Evolutionary conservation across 2,113 vertebrate species (phyloP), one percentile per base, ranked within the genome.

Genomic region (Gavialis gangeticus): DNA sequence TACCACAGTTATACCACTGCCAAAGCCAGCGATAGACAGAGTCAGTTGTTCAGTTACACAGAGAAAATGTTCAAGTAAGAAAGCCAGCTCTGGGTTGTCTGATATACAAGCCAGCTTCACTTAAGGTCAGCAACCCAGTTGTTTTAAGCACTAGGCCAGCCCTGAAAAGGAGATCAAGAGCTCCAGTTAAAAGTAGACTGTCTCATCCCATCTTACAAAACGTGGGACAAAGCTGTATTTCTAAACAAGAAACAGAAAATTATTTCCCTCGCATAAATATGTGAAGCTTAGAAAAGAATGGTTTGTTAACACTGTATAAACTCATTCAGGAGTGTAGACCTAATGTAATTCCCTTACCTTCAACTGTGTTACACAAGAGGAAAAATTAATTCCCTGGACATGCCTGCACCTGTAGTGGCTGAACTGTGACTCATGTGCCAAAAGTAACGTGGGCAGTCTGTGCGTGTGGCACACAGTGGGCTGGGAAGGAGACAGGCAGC

Each of bases 31-130:
- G 7, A 34, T 19, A 56, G 63, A 14, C 22, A 58, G 27, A 58
- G 54, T n/a, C 79, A 87, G 2, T 56, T 30, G 27, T 30, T 6
- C 27, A 69, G 62, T 57, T 24, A 84, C 56, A 93, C 5, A 92
- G 63, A 76, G 78, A 82, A 95, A 93, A 95, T 27, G 11, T 67
- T 82, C 64, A 75, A 89, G 57, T 4, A 24, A 95, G 85, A 95
- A 95, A 96, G 95, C 94, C 64, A 46, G 75, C 46, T 91, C 88
- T 37, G 1, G 88, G 92, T 89, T 91, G 82, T 92, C 63, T 82
- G 57, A 67, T 67, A 67, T 2, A 37, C 5, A 85, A 93, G 78
- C 34, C 28, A 63, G 75, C 57, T 92, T 82, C 82, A 95, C 87
- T 95, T 86, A 85, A 91, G 88, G 87, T 55, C 6, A 57, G 85